Evolutionary conservation across 2,888 invertebrate genomes (phyloP).

Genomic region (Homarus gammarus): DNA sequence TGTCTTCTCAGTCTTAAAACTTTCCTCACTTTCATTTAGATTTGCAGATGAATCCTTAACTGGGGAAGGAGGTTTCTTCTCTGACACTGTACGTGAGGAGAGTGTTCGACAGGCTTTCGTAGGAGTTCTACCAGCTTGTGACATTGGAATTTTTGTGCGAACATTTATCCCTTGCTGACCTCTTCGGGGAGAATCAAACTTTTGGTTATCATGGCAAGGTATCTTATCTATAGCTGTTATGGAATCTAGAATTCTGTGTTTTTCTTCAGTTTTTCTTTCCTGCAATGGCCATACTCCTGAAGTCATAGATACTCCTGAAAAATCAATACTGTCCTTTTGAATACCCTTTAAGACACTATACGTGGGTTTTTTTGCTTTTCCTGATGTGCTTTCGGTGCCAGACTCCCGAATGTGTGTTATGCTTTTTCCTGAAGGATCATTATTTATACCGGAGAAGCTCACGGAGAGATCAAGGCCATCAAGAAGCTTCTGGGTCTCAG

Average conservation of each 20-base stretch:
- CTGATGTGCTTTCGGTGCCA: background rate
- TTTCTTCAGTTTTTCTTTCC: background rate
- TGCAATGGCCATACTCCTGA: slow-evolving; percentile 72
- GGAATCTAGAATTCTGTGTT: background rate
- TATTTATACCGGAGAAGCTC: slow-evolving; percentile 24
- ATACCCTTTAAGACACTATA: slow-evolving; percentile 45
- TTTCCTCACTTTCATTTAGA: slow-evolving; percentile 23
- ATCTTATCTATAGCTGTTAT: slow-evolving; percentile 9
- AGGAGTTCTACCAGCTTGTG: slow-evolving; percentile 18
- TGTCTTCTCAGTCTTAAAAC: slow-evolving; percentile 9
- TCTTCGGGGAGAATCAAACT: slow-evolving; percentile 48
- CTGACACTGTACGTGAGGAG: background rate
- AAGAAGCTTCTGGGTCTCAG: slow-evolving; percentile 51
- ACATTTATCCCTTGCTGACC: slow-evolving; percentile 4
- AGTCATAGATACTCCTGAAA: slow-evolving; percentile 43
- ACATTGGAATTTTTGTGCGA: slow-evolving; percentile 40
- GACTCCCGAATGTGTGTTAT: background rate
- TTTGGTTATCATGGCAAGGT: slow-evolving; percentile 4
- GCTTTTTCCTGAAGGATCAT: background rate
- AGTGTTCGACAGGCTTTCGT: slow-evolving; percentile 26
- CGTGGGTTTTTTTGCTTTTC: background rate
- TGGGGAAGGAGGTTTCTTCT: slow-evolving; percentile 14
- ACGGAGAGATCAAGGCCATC: slow-evolving; percentile 63
- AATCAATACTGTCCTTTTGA: slow-evolving; percentile 14
- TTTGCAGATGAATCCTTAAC: background rate